Evolutionary conservation across 2,113 vertebrate genomes (phyloP), one percentile per base, ranked within the genome.

Genomic region (Rhodinocichla rosea): DNA sequence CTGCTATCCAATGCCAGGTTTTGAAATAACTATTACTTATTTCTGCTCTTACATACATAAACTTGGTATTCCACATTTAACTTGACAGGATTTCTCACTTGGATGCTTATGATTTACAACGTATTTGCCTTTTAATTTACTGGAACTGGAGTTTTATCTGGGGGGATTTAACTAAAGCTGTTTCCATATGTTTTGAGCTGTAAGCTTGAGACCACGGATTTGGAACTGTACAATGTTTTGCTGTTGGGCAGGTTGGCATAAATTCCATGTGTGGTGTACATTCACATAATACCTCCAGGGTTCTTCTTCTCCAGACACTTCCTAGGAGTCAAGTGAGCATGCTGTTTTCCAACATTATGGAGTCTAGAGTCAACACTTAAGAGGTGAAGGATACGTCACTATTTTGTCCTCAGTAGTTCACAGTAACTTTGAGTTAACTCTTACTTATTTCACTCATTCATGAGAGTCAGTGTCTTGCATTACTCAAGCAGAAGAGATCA

Each of bases 121-220:
- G 1, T 64, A 81, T 74, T 92, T 93, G 77, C 52, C 60, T 92
- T 86, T 69, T 92, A 82, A 93, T 89, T 89, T 84, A 95, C 68
- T 5, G 1, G 78, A 92, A 85, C 88, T 90, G 55, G 8, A 0
- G 6, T 74, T 96, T 95, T 94, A 92, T 74, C 73, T 15, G 7
- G 26, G 27, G 9, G 27, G 83, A 87, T 90, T 96, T 96, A 87
- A 82, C 73, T 90, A 90, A 96, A 95, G 73, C 88, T 78, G 64
- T 90, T 93, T 87, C 90, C 71, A 35, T 90, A 86, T 80, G 90
- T 86, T 92, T 85, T 83, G 71, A 90, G 75, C 82, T 75, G 75
- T 86, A 88, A 93, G 88, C 85, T 44, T 45, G 56, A 86, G 71
- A 83, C 42, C 26, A 30, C 0, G 0, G 68, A 86, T 86, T 92